Evolutionary conservation across 2,113 vertebrate genomes (phyloP).

Genomic region (Corythaeola cristata): DNA sequence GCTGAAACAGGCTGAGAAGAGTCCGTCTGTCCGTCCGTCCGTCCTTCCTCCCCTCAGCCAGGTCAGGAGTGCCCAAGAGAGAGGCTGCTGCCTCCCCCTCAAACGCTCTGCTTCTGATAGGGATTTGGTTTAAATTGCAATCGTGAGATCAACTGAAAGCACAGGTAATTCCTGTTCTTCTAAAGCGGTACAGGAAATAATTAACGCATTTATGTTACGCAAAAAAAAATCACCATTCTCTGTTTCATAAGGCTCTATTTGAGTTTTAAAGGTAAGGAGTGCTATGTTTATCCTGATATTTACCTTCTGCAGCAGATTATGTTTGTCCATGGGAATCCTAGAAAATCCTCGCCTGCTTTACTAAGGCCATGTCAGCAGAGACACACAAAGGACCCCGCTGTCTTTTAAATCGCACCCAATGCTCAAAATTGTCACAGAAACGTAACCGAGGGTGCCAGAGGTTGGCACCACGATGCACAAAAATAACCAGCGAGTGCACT

Average conservation of each 20-base stretch:
- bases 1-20: background rate
- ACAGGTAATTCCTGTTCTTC: background rate
- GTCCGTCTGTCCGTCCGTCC: no score
- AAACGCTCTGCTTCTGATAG: background rate
- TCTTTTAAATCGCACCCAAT: background rate
- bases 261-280: background rate
- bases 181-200: background rate
- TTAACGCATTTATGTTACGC: background rate
- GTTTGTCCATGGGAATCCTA: background rate
- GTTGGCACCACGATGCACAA: background rate
- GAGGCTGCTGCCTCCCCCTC: background rate
- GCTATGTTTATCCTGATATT: slow-evolving; percentile 1
- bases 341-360: slow-evolving; percentile 6
- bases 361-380: background rate
- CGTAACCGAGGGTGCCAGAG: background rate
- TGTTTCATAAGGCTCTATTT: background rate
- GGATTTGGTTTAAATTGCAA: background rate
- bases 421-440: background rate
- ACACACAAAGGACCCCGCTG: background rate
- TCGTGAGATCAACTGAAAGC: background rate
- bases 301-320: background rate
- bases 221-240: background rate
- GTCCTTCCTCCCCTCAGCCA: background rate
- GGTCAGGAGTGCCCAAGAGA: background rate
- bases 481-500: background rate